A percentile compares a stretch with the other conserved stretches of the same genome.
These are phyloP conservation scores for Candidula unifasciata DNA, from an alignment of 2,888 invertebrate genomes.

Conservation along the genomic window DNA sequence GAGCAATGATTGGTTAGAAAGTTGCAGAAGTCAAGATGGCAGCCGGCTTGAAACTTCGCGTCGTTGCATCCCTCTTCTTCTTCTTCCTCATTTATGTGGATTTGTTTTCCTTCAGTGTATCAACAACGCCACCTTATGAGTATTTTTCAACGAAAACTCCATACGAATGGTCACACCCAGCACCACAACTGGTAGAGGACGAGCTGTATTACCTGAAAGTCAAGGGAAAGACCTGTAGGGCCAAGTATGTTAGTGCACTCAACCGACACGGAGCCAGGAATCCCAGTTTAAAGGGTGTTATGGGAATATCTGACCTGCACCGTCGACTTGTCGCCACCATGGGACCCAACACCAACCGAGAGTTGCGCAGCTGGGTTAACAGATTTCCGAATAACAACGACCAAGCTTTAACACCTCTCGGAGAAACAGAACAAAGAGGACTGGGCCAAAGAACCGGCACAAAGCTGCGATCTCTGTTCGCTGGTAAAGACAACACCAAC, in stretches of 20 bases:
- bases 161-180: conserved; percentile 61
- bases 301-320: conserved; percentile 62
- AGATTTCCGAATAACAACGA: conserved; percentile 67
- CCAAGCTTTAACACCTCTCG: conserved; percentile 66
- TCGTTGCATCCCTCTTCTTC: too few relatives aligned
- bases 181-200: conserved; percentile 54
- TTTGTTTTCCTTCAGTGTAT: neutral
- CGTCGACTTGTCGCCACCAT: conserved; percentile 58
- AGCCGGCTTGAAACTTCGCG: neutral
- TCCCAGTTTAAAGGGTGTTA: conserved; percentile 70
- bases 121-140: conserved; percentile 41
- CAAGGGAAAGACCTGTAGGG: conserved; percentile 59
- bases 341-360: conserved; percentile 53
- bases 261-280: conserved; percentile 69
- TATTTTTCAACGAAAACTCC: conserved; percentile 70
- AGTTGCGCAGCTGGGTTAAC: conserved; percentile 65
- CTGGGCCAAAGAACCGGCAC: conserved; percentile 67
- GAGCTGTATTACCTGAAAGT: conserved; percentile 58
- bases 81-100: neutral
- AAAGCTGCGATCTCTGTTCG: conserved; percentile 64
- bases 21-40: conserved; percentile 8
- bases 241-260: conserved; percentile 62
- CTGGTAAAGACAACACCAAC: conserved; percentile 57
- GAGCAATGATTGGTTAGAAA: neutral
- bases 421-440: conserved; percentile 65